These are phyloP conservation scores for Platyura marginata DNA, from an alignment of 1,140 invertebrate species.

Conservation along the genomic window DNA sequence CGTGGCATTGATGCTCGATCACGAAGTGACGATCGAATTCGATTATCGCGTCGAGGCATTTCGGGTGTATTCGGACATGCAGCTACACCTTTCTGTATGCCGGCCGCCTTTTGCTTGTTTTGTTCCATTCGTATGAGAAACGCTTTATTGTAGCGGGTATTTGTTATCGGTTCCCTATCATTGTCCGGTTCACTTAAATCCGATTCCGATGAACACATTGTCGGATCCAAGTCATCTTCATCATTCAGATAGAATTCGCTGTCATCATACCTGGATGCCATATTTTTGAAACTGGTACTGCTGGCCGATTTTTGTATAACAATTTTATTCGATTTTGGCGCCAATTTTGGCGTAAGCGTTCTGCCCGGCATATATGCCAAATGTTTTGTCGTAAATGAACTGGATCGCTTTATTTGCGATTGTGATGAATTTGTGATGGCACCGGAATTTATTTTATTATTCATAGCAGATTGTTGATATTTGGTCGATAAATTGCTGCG, in stretches of 20 bases:
- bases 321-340: background rate
- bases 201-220: conserved; percentile 10
- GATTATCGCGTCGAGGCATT: conserved; percentile 19
- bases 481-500: background rate
- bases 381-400: conserved; percentile 12
- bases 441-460: conserved; percentile 1
- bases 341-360: conserved; percentile 5
- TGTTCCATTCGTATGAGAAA: conserved; percentile 25
- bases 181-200: conserved; percentile 8
- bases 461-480: background rate
- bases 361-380: background rate
- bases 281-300: conserved; percentile 21
- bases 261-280: conserved; percentile 17
- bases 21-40: conserved; percentile 10
- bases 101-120: conserved; percentile 19
- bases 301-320: conserved; percentile 19
- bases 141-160: conserved; percentile 33
- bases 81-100: conserved; percentile 16
- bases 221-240: conserved; percentile 13
- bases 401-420: conserved; percentile 19
- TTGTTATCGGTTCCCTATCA: conserved; percentile 16
- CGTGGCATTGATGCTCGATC: conserved; percentile 18
- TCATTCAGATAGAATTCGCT: conserved; percentile 23
- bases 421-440: conserved; percentile 4
- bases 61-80: conserved; percentile 33